phyloP scores from a whole-genome alignment of 2,113 vertebrate genomes.

The Nansenia antarctica region DNA sequence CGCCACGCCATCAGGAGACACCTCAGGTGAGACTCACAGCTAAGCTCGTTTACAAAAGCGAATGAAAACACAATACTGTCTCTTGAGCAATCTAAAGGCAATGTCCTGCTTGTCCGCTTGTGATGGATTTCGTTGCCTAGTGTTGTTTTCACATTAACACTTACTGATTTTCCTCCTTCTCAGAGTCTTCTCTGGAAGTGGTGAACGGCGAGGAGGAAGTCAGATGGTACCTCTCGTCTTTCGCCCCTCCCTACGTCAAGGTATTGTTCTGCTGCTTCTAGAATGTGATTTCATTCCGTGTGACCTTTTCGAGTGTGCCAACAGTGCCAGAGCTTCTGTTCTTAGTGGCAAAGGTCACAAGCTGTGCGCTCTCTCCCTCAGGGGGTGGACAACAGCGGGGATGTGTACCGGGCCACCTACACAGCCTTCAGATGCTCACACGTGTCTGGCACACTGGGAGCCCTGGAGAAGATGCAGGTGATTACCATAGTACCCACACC shows the following conservation, averaged over 20 bases:
- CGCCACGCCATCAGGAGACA: slow-evolving; percentile 77
- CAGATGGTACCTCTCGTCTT: slow-evolving; percentile 90
- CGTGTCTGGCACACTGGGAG: slow-evolving; percentile 82
- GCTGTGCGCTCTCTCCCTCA: slow-evolving; percentile 43
- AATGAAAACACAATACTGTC: not conserved
- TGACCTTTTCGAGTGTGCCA: slow-evolving; percentile 7
- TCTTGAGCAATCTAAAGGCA: not conserved
- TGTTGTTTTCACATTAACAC: no score
- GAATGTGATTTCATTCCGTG: not conserved
- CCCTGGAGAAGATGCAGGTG: slow-evolving; percentile 81
- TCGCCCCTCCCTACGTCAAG: slow-evolving; percentile 93
- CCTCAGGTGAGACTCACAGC: slow-evolving; percentile 79
- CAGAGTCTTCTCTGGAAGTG: slow-evolving; percentile 82
- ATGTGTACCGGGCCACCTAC: slow-evolving; percentile 88
- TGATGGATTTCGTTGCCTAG: no score
- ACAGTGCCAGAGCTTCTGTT: not conserved
- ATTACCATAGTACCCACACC: not conserved
- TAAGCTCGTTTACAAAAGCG: no score
- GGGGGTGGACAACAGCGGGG: slow-evolving; percentile 83
- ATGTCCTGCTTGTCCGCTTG: no score
- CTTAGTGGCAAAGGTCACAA: no score
- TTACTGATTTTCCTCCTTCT: not conserved
- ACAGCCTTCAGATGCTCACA: slow-evolving; percentile 84
- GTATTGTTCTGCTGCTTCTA: no score
- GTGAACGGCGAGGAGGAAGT: slow-evolving; percentile 82